Percentiles rank a stretch among this genome's conserved stretches.
These are phyloP conservation scores for Pectinophora gossypiella DNA, from an alignment of 1,140 invertebrate genomes.

Conservation along the genomic window DNA sequence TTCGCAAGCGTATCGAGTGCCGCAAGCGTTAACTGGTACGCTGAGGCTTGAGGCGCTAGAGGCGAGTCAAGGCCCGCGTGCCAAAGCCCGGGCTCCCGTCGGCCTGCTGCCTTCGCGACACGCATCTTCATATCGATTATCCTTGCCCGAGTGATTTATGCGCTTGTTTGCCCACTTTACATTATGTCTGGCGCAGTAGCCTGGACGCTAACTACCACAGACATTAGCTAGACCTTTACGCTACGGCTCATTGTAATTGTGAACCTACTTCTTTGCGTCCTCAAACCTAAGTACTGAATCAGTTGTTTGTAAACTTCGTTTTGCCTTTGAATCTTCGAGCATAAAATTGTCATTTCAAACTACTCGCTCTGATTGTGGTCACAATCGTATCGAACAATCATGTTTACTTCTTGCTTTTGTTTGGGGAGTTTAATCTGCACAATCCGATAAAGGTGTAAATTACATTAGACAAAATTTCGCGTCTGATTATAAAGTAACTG, in stretches of 20 bases:
- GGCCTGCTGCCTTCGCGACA: not conserved
- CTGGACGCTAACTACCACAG: not conserved
- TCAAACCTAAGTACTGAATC: not conserved
- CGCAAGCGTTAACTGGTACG: conserved; percentile 70
- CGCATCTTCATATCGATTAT: not conserved
- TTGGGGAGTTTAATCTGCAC: no score
- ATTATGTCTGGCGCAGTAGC: no score
- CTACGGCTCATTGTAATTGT: not conserved
- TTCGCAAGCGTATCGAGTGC: conserved; percentile 73
- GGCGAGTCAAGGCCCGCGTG: conserved; percentile 65
- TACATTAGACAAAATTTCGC: no score
- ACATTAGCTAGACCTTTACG: not conserved
- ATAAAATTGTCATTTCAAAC: conserved; percentile 3
- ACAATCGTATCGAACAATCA: not conserved
- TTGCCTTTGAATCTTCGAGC: not conserved
- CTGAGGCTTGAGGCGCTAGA: conserved; percentile 39
- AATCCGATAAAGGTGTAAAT: no score
- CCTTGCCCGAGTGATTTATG: not conserved
- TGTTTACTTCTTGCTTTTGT: conserved; percentile 1
- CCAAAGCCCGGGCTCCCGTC: no score
- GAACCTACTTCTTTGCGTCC: not conserved
- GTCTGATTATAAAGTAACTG: no score
- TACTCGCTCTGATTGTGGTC: not conserved
- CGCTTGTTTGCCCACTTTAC: not conserved
- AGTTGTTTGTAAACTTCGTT: not conserved